These are phyloP conservation scores for Manis pentadactyla DNA, from an alignment of 2,797 vertebrate species.

Conservation along the genomic window DNA sequence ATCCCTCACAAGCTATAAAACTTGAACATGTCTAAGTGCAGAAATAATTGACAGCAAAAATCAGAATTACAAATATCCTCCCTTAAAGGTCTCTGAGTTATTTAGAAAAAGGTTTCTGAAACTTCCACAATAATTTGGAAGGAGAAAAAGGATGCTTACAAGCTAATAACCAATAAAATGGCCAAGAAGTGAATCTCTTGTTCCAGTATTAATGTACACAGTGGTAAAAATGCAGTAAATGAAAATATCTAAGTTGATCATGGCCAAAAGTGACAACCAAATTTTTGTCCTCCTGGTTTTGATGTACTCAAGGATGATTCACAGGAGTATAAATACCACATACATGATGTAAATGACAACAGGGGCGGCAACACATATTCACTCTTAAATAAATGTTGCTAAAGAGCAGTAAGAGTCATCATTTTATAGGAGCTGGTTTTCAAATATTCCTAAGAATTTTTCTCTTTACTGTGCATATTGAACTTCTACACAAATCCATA, in stretches of 20 bases:
- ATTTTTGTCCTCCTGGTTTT: constrained; percentile 41
- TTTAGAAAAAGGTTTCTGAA: constrained; percentile 52
- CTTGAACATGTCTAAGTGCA: not conserved
- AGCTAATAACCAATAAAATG: constrained; percentile 20
- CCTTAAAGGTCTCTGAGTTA: constrained; percentile 12
- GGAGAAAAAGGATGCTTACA: constrained; percentile 31
- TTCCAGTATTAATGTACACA: constrained; percentile 42
- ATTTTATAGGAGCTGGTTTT: constrained; percentile 41
- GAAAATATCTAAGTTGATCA: constrained; percentile 5
- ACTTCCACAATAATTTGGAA: not conserved
- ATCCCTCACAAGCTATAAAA: constrained; percentile 26
- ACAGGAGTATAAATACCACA: not conserved
- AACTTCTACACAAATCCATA: not conserved
- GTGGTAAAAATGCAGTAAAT: constrained; percentile 1
- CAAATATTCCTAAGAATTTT: not conserved
- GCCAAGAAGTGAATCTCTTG: constrained; percentile 7
- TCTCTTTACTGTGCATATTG: constrained; percentile 3
- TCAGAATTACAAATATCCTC: not conserved
- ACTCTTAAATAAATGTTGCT: not conserved
- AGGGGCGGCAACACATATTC: not conserved
- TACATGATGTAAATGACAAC: constrained; percentile 8
- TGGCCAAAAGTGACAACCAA: not conserved
- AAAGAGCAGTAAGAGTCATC: not conserved
- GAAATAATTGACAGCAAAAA: constrained; percentile 33
- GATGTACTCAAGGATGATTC: not conserved